Conservation (phyloP, 1,140 invertebrate genomes). For the Rhagoletis zephyria region DNA sequence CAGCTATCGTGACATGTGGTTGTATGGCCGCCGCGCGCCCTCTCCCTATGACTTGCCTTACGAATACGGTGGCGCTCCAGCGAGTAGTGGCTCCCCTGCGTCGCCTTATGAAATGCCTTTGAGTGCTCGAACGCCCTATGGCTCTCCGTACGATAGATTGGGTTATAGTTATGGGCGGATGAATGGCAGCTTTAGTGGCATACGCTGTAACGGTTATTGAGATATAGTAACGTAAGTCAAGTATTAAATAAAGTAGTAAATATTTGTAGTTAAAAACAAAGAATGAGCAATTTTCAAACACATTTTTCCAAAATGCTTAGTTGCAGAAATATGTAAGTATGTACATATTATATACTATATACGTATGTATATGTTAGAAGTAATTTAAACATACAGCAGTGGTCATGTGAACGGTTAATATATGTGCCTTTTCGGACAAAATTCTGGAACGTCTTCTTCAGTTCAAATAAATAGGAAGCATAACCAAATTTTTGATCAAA, state of each 20-base stretch:
- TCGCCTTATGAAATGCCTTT: constrained; percentile 26
- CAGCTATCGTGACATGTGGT: constrained; percentile 1
- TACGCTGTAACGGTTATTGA: constrained; percentile 29
- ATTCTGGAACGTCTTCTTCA: constrained; percentile 50
- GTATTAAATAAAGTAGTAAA: neutral
- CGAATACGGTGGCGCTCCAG: neutral
- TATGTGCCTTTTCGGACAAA: constrained; percentile 54
- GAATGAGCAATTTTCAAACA: constrained; percentile 27
- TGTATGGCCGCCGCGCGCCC: neutral
- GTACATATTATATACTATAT: neutral
- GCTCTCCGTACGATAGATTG: neutral
- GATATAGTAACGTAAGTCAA: neutral
- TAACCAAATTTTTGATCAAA: constrained; percentile 37
- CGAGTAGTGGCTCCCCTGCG: neutral
- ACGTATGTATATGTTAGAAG: neutral
- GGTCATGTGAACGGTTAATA: constrained; percentile 44
- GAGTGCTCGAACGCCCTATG: neutral
- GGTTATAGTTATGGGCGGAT: constrained; percentile 20
- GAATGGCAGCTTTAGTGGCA: constrained; percentile 3
- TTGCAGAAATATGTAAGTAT: neutral
- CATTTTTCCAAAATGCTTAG: neutral
- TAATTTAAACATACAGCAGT: neutral
- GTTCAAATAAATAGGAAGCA: constrained; percentile 20
- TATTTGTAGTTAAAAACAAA: neutral
- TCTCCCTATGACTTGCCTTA: constrained; percentile 9